Evolutionary conservation across 2,797 vertebrate genomes (phyloP), one percentile per base, ranked within the genome.

Genomic region (Phataginus tetradactyla): DNA sequence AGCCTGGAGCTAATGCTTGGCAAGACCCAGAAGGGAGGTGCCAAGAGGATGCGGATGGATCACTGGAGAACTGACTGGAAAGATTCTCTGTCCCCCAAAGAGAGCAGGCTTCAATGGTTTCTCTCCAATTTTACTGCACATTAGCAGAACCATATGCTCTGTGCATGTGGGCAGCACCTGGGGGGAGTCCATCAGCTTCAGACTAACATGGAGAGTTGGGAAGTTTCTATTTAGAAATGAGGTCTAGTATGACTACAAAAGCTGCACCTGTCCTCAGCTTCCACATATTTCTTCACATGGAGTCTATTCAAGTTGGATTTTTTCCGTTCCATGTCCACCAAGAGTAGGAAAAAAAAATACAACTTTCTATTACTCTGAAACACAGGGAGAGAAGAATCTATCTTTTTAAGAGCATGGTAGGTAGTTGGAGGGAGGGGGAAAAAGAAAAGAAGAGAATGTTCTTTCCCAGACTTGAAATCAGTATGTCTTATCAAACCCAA

Each of bases 1-100:
- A 98, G 98, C 90, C 98, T 98, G 51, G 98, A 99, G 97, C 97
- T 98, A 95, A 98, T 55, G 96, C 96, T 95, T 98, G 98, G 97
- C 98, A 99, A 96, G 97, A 96, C 45, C 98, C 97, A 29, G 98
- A 98, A 74, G 96, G 98, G 42, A 89, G 78, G 39, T 87, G 95
- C 90, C 92, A 86, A 59, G 90, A 89, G 94, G 80, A 94, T 61
- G 45, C 66, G 86, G 78, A 90, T 71, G 57, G 90, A 85, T 93
- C 96, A 96, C 7, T 27, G 37, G 81, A 97, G 93, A 95, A 95
- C 7, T 88, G 93, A 92, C 42, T 74, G 91, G 85, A 91, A 97
- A 91, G 86, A 86, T 90, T 79, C 53, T 95, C 18, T 95, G 90
- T 66, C 95, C 87, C 96, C 96, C 92, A 85, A 96, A 81, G 90